Evolutionary conservation across 2,113 vertebrate genomes (phyloP).

Genomic region (Climacteris rufus): DNA sequence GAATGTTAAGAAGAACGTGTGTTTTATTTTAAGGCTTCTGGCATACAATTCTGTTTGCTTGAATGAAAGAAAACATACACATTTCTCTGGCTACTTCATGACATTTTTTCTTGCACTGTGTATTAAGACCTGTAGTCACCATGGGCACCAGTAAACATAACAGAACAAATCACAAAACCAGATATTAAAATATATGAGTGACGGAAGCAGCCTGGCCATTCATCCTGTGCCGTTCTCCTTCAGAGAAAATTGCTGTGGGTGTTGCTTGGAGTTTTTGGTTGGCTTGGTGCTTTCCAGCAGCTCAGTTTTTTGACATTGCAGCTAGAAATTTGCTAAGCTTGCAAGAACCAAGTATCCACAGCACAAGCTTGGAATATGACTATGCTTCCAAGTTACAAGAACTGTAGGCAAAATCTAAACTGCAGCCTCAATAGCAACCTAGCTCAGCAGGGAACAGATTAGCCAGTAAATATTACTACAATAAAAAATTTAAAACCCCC

Average conservation of each 20-base stretch:
- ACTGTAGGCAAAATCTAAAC: not conserved
- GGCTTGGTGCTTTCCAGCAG: not conserved
- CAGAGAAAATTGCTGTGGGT: not conserved
- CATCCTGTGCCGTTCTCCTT: not conserved
- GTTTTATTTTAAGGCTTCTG: not conserved
- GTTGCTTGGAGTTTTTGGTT: not conserved
- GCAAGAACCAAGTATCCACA: not conserved
- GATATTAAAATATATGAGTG: not conserved
- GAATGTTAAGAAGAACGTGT: not conserved
- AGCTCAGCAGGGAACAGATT: not conserved
- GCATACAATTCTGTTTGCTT: not conserved
- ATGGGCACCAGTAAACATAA: conserved; percentile 28
- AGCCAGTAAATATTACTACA: not conserved
- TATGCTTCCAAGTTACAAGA: not conserved
- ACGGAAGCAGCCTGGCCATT: not conserved
- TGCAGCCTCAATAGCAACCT: not conserved
- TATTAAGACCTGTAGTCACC: not conserved
- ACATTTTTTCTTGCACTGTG: not conserved
- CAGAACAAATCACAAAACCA: conserved; percentile 23
- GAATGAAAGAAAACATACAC: conserved; percentile 4
- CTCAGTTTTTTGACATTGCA: not conserved
- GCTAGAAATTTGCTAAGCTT: not conserved
- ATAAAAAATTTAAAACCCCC: not conserved
- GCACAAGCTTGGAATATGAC: not conserved
- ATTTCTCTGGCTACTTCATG: not conserved